Conservation (phyloP, 2,113 vertebrate genomes). For the Corvus moneduloides region DNA sequence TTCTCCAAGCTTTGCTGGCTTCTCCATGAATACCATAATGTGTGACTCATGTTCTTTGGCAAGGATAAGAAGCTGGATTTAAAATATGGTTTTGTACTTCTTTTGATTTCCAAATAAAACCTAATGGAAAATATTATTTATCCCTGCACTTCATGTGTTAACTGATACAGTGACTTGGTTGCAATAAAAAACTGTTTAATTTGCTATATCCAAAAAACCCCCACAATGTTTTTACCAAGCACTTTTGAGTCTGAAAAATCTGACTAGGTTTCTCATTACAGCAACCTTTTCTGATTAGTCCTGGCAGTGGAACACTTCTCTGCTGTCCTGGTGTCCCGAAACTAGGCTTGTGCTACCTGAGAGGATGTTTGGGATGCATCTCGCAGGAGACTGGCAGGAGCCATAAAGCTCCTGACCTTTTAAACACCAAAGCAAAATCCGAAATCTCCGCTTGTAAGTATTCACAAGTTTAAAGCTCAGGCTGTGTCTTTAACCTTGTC, state of each 20-base stretch:
- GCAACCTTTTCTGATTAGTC: background rate
- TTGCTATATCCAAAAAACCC: background rate
- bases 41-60: slow-evolving; percentile 56
- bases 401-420: slow-evolving; percentile 12
- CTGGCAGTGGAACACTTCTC: background rate
- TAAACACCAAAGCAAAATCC: background rate
- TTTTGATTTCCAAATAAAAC: slow-evolving; percentile 25
- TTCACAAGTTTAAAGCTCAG: slow-evolving; percentile 19
- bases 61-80: slow-evolving; percentile 10
- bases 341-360: background rate
- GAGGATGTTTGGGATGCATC: background rate
- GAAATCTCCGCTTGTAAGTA: background rate
- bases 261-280: background rate
- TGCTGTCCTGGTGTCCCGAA: background rate
- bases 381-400: background rate
- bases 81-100: slow-evolving; percentile 2
- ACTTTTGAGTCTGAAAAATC: background rate
- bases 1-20: slow-evolving; percentile 40
- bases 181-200: background rate
- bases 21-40: slow-evolving; percentile 5
- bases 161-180: background rate
- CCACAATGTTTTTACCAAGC: background rate
- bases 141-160: background rate
- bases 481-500: slow-evolving; percentile 20
- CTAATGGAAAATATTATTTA: slow-evolving; percentile 30